phyloP scores from a whole-genome alignment of 2,113 vertebrate species.

The Corydoras maculifer region DNA sequence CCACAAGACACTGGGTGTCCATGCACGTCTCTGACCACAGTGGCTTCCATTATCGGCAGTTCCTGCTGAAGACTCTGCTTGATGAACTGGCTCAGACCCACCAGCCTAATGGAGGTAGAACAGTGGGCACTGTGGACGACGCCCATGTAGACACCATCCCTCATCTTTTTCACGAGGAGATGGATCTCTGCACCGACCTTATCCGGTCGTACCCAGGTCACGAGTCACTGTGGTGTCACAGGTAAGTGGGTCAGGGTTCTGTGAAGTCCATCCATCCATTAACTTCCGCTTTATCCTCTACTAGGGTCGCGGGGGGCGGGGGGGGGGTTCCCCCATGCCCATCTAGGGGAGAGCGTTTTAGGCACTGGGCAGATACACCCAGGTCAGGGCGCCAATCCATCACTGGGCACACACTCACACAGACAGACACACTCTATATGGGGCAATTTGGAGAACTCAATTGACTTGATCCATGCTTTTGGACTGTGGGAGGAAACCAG shows the following conservation, averaged over 20 bases:
- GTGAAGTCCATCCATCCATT: neutral
- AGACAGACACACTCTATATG: too few relatives aligned
- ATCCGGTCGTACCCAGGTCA: constrained; percentile 91
- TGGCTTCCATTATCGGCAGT: constrained; percentile 97
- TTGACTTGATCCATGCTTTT: too few relatives aligned
- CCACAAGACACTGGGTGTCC: constrained; percentile 86
- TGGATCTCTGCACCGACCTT: constrained; percentile 84
- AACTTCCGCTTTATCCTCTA: too few relatives aligned
- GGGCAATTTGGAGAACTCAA: too few relatives aligned
- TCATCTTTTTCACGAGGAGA: constrained; percentile 74
- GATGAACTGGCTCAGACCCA: constrained; percentile 54
- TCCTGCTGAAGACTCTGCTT: constrained; percentile 81
- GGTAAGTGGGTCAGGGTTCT: neutral
- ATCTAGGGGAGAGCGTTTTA: too few relatives aligned
- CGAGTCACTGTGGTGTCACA: constrained; percentile 76
- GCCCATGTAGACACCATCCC: constrained; percentile 47
- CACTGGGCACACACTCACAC: too few relatives aligned
- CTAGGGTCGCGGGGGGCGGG: too few relatives aligned
- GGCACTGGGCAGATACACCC: too few relatives aligned
- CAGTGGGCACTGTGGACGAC: constrained; percentile 29
- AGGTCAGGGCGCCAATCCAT: too few relatives aligned
- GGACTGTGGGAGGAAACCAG: too few relatives aligned
- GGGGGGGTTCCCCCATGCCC: too few relatives aligned
- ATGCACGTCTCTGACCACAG: constrained; percentile 95
- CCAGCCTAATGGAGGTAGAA: constrained; percentile 62